Evolutionary conservation across 2,888 invertebrate genomes (phyloP), one percentile per base, ranked within the genome.

Genomic region (Eristalis tenax): DNA sequence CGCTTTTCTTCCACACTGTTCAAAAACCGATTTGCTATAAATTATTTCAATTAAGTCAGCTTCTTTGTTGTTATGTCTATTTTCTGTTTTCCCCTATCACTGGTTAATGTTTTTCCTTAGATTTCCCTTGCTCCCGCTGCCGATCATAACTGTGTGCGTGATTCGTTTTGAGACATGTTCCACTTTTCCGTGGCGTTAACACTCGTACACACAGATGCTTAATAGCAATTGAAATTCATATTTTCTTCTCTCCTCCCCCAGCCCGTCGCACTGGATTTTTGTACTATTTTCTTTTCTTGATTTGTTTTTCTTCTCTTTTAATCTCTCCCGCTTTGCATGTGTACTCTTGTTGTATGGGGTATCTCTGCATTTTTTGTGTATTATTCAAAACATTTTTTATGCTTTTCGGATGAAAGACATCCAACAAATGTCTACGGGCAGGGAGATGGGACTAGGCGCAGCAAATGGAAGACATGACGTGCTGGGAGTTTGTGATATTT

Each of bases 151-250:
- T 71, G 38, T 26, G 57, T 15, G n/a, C n/a, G 70, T 77, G 68
- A 71, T 71, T 83, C 50, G 71, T 71, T 66, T 66, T 61, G 3
- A 71, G 82, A 73, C 71, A 71, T 83, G 82, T 71, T 83, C 82
- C 63, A 83, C 76, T 83, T 83, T 74, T 76, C 23, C 43, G 50
- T 77, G 66, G 63, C 76, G 71, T 76, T 82, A 65, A 70, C 70
- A 82, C 76, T 76, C 18, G 50, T 57, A 70, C 64, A 81, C 76
- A 22, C 59, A 22, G 65, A 38, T 43, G 68, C 22, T 56, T 43
- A 43, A 15, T 50, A 74, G 70, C 70, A 85, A 81, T 77, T 85
- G 64, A 82, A 85, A 85, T 79, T 83, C 78, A 59, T 83, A 80
- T 77, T 84, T 77, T 69, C 57, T 79, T 26, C 23, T 11, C 23